Evolutionary conservation across 1,140 invertebrate genomes (phyloP).

Genomic region (Pseudomyrmex pallidus): DNA sequence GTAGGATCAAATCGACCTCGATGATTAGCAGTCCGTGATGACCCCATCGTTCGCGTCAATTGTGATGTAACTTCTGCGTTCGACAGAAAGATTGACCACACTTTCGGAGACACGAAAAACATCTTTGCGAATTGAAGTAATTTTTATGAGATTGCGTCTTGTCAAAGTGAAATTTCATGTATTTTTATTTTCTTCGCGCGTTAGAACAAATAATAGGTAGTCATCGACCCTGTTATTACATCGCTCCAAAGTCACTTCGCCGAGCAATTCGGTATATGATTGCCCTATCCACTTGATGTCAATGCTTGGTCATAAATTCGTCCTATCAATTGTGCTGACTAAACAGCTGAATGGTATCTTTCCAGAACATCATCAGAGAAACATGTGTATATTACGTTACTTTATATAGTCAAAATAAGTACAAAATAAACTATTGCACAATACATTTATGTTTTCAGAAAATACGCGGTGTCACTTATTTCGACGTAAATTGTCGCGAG

Average conservation of each 20-base stretch:
- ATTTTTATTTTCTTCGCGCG: not conserved
- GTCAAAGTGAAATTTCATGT: not conserved
- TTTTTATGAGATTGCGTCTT: not conserved
- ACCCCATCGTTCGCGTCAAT: not conserved
- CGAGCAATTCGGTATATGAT: constrained; percentile 29
- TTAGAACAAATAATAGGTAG: not conserved
- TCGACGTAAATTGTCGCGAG: no score
- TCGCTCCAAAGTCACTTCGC: not conserved
- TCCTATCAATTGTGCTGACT: constrained; percentile 8
- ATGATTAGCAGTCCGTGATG: constrained; percentile 45
- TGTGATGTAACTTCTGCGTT: not conserved
- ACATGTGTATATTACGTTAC: not conserved
- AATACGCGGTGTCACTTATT: not conserved
- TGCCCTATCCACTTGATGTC: constrained; percentile 37
- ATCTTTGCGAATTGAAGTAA: not conserved
- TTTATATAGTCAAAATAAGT: not conserved
- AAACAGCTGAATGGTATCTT: constrained; percentile 36
- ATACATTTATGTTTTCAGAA: not conserved
- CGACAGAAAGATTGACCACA: not conserved
- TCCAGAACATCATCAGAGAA: constrained; percentile 22
- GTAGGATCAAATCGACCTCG: constrained; percentile 54
- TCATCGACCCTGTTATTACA: constrained; percentile 38
- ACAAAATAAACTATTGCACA: not conserved
- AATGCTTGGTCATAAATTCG: constrained; percentile 41
- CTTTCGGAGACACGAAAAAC: not conserved